Evolutionary conservation across 2,113 vertebrate genomes (phyloP).

Genomic region (Alaudala cheleensis): DNA sequence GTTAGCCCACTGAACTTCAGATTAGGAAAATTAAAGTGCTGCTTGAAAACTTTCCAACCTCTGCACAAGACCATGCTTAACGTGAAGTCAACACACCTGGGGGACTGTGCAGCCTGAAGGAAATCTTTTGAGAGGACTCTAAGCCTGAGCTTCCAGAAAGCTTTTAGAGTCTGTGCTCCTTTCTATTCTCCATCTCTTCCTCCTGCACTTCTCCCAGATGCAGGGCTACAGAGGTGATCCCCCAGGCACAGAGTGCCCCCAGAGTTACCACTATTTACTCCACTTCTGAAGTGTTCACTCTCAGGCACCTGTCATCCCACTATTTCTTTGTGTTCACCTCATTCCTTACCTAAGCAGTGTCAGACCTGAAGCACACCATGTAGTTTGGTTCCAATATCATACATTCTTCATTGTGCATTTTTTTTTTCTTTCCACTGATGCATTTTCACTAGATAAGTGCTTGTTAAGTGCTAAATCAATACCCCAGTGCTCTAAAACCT

Average conservation of each 20-base stretch:
- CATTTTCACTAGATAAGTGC: neutral
- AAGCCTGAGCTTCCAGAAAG: neutral
- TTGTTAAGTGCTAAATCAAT: neutral
- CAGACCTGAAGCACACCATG: neutral
- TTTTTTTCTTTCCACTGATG: neutral
- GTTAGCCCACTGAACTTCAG: neutral
- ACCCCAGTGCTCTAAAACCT: neutral
- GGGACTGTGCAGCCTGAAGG: neutral
- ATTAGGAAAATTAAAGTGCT: neutral
- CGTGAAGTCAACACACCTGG: neutral
- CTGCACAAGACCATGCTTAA: neutral
- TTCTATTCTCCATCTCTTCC: neutral
- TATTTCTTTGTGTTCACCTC: neutral
- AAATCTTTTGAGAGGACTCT: neutral
- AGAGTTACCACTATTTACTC: neutral
- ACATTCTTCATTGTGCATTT: neutral
- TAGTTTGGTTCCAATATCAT: neutral
- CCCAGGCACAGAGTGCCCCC: neutral
- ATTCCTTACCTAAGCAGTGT: neutral
- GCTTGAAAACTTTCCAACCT: neutral
- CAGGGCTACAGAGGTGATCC: neutral
- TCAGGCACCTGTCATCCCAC: neutral
- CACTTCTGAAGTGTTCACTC: neutral
- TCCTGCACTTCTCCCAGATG: neutral
- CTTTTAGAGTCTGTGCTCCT: neutral